A percentile compares a stretch with the other conserved stretches of the same genome.
These are phyloP conservation scores for Cheirogaleus medius DNA, from an alignment of 2,113 vertebrate genomes.

Conservation along the genomic window DNA sequence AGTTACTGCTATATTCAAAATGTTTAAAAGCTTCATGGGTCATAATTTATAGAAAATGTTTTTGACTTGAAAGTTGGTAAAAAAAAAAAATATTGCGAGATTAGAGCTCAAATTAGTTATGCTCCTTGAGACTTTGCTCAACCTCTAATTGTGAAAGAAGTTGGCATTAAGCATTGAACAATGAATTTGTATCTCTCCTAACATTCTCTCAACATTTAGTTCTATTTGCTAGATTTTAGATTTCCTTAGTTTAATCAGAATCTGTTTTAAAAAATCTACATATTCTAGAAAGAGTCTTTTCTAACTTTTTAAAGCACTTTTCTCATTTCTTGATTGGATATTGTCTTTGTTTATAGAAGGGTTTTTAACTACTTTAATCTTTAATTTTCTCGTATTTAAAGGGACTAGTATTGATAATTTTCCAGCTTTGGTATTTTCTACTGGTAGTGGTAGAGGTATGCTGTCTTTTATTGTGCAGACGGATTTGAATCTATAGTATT, in stretches of 20 bases:
- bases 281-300: neutral
- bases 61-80: constrained; percentile 10
- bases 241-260: too few relatives aligned
- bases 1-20: neutral
- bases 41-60: constrained; percentile 15
- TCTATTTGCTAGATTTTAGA: neutral
- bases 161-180: neutral
- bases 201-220: neutral
- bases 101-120: neutral
- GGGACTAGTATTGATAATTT: neutral
- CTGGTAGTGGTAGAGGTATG: neutral
- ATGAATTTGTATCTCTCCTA: neutral
- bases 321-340: neutral
- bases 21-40: neutral
- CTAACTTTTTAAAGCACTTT: too few relatives aligned
- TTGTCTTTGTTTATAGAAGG: neutral
- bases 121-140: neutral
- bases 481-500: constrained; percentile 33
- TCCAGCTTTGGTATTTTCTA: neutral
- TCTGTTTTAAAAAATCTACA: neutral
- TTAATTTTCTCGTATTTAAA: constrained; percentile 6
- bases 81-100: neutral
- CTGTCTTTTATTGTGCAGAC: neutral
- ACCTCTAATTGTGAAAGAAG: neutral
- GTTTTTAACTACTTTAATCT: constrained; percentile 1